These are phyloP conservation scores for Apocheima hispidaria DNA, from an alignment of 2,888 invertebrate genomes.

Conservation along the genomic window DNA sequence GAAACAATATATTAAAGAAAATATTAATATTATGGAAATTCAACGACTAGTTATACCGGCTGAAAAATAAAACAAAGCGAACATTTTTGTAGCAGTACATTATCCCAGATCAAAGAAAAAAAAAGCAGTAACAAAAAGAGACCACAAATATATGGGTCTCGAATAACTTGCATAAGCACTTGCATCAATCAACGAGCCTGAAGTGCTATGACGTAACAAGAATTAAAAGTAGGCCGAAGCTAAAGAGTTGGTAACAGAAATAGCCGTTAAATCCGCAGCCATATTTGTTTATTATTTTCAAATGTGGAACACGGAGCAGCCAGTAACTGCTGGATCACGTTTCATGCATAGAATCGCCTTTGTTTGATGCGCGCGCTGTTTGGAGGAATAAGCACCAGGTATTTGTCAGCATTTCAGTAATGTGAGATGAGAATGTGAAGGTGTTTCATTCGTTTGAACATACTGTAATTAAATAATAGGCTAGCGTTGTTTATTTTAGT, in stretches of 20 bases:
- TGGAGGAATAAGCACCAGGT: conserved; percentile 14
- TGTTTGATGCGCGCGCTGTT: conserved; percentile 29
- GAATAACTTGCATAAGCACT: conserved; percentile 25
- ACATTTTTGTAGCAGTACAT: no score
- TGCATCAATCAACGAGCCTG: conserved; percentile 31
- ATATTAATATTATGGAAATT: no score
- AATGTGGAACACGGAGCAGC: conserved; percentile 38
- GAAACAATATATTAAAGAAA: background rate
- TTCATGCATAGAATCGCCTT: conserved; percentile 26
- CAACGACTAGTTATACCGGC: no score
- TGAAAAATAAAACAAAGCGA: background rate
- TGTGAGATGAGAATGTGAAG: conserved; percentile 20
- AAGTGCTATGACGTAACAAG: conserved; percentile 37
- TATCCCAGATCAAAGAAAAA: no score
- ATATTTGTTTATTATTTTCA: conserved; percentile 43
- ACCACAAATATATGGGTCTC: conserved; percentile 11
- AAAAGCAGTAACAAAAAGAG: conserved; percentile 10
- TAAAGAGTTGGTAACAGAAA: conserved; percentile 32
- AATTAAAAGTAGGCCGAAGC: conserved; percentile 34
- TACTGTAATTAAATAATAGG: conserved; percentile 6
- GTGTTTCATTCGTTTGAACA: conserved; percentile 12
- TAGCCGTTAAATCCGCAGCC: conserved; percentile 34
- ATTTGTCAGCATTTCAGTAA: conserved; percentile 25
- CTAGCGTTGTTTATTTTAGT: conserved; percentile 1
- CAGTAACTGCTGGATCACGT: conserved; percentile 28